Evolutionary conservation across 2,888 invertebrate genomes (phyloP).

Genomic region (Pterobdella sp.): DNA sequence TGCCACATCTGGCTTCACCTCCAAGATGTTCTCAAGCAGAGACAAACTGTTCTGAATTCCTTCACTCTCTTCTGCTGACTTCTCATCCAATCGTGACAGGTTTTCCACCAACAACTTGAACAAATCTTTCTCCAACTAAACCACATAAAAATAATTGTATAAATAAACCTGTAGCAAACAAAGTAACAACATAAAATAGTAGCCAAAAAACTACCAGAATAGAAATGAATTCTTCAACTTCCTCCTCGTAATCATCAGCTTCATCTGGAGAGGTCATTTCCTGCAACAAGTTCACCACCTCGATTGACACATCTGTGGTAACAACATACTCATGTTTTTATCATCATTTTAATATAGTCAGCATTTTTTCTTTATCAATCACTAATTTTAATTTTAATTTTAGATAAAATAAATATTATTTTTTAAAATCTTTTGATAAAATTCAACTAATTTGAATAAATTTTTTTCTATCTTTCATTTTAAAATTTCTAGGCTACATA

Average conservation of each 20-base stretch:
- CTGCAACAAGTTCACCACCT: conserved; percentile 65
- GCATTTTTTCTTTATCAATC: too few relatives aligned
- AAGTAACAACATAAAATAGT: too few relatives aligned
- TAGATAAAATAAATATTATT: too few relatives aligned
- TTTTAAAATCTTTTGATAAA: too few relatives aligned
- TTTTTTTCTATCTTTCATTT: too few relatives aligned
- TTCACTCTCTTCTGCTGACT: conserved; percentile 83
- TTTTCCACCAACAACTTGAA: conserved; percentile 84
- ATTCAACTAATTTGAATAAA: too few relatives aligned
- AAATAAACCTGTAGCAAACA: conserved; percentile 7
- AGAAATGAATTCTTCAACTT: conserved; percentile 76
- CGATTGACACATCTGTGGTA: conserved; percentile 64
- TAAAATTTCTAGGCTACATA: too few relatives aligned
- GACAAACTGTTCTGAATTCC: conserved; percentile 89
- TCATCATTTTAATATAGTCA: too few relatives aligned
- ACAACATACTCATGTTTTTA: too few relatives aligned
- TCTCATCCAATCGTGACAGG: conserved; percentile 83
- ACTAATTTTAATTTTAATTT: too few relatives aligned
- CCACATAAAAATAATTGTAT: conserved; percentile 15
- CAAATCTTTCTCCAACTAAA: conserved; percentile 73
- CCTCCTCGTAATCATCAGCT: conserved; percentile 83
- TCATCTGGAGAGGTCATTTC: conserved; percentile 94
- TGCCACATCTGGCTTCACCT: conserved; percentile 76
- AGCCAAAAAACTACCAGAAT: conserved; percentile 60
- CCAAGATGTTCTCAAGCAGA: conserved; percentile 88